Evolutionary conservation across 2,113 vertebrate species (phyloP).

Genomic region (Collichthys lucidus): DNA sequence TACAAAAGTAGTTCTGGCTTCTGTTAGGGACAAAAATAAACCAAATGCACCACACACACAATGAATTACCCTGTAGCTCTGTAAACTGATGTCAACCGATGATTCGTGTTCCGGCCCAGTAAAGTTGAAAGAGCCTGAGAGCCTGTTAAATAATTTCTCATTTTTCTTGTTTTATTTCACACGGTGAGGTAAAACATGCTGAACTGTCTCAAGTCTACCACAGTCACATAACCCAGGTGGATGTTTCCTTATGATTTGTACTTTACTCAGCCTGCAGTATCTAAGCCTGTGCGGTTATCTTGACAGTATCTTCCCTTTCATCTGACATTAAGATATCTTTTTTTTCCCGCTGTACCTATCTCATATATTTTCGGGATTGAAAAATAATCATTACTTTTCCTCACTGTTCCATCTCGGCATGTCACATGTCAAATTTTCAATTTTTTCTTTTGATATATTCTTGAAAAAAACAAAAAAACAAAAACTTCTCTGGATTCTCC

Average conservation of each 20-base stretch:
- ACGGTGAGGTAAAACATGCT: constrained; percentile 12
- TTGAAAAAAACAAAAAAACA: not conserved
- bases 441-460: constrained; percentile 1
- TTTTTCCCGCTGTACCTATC: no score
- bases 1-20: no score
- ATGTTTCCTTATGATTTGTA: constrained; percentile 27
- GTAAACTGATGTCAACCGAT: not conserved
- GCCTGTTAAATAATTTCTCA: constrained; percentile 9
- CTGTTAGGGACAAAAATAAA: not conserved
- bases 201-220: constrained; percentile 18
- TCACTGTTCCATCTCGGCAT: not conserved
- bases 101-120: not conserved
- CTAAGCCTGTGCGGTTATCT: constrained; percentile 30
- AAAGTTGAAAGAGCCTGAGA: constrained; percentile 3
- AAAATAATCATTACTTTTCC: constrained; percentile 1
- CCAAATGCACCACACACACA: no score
- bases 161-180: constrained; percentile 14
- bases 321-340: constrained; percentile 27
- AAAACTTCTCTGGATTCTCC: no score
- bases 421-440: constrained; percentile 7
- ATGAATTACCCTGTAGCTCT: no score
- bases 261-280: constrained; percentile 1
- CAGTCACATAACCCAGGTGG: constrained; percentile 10
- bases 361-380: not conserved
- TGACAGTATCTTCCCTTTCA: constrained; percentile 21